Percentiles rank a stretch among this genome's conserved stretches.
phyloP scores from a whole-genome alignment of 2,113 vertebrate species.

The Seriola quinqueradiata region DNA sequence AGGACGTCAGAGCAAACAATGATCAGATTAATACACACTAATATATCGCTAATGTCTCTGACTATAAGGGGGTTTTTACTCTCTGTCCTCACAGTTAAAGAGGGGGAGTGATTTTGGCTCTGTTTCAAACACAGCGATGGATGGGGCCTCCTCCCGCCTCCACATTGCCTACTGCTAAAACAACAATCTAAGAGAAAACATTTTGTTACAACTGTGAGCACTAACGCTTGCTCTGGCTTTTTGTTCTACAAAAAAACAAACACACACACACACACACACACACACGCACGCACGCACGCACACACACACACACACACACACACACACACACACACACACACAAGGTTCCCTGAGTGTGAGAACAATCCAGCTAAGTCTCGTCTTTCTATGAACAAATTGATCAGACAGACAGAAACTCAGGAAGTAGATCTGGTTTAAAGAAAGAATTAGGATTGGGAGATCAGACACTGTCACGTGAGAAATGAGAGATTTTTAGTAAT shows the following conservation, averaged over 20 bases:
- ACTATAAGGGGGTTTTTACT: slow-evolving; percentile 21
- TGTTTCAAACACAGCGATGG: slow-evolving; percentile 58
- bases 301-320: too few relatives aligned
- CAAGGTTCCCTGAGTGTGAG: not conserved
- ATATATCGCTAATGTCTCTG: not conserved
- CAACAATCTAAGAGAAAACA: slow-evolving; percentile 62
- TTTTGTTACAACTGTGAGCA: slow-evolving; percentile 31
- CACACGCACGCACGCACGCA: too few relatives aligned
- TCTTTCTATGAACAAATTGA: slow-evolving; percentile 1
- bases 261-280: slow-evolving; percentile 1
- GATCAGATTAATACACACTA: not conserved
- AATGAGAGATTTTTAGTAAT: not conserved
- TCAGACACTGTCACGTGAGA: slow-evolving; percentile 15
- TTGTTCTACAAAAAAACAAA: slow-evolving; percentile 14
- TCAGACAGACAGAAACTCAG: not conserved
- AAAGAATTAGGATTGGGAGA: not conserved
- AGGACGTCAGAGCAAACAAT: not conserved
- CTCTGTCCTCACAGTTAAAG: slow-evolving; percentile 2
- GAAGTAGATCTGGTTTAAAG: not conserved
- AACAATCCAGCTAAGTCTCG: not conserved
- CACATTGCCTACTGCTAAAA: slow-evolving; percentile 64
- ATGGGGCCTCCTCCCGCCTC: slow-evolving; percentile 65
- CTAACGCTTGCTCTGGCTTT: slow-evolving; percentile 21
- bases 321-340: slow-evolving; percentile 19
- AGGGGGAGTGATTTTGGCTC: slow-evolving; percentile 63